Percentiles rank a stretch among this genome's conserved stretches.
These are phyloP conservation scores for Patella vulgata DNA, from an alignment of 1,140 invertebrate genomes.

Conservation along the genomic window DNA sequence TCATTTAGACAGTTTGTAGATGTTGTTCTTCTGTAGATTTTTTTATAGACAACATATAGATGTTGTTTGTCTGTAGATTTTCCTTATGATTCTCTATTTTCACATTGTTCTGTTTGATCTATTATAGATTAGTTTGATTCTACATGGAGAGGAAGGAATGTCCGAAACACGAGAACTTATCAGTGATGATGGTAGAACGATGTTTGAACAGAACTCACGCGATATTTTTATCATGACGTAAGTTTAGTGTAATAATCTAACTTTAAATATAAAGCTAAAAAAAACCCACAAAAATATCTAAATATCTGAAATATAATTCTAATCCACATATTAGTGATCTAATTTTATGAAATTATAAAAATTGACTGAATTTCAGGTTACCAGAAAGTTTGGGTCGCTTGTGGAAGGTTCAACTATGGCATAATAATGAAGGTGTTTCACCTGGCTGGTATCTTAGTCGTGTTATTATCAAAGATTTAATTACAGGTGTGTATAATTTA, in stretches of 20 bases:
- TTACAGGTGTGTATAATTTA: slow-evolving; percentile 38
- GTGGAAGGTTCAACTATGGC: slow-evolving; percentile 65
- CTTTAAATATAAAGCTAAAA: too few species aligned
- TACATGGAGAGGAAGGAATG: slow-evolving; percentile 66
- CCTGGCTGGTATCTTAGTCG: slow-evolving; percentile 64
- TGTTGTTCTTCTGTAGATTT: too few species aligned
- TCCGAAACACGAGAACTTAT: slow-evolving; percentile 65
- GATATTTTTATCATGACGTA: slow-evolving; percentile 64
- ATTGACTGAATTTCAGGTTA: slow-evolving; percentile 36
- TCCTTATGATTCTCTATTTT: too few species aligned
- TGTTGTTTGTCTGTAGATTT: too few species aligned
- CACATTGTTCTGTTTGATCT: too few species aligned
- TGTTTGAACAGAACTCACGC: slow-evolving; percentile 64
- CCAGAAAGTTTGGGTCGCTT: slow-evolving; percentile 62
- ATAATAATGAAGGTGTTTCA: slow-evolving; percentile 60
- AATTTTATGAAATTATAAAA: not conserved
- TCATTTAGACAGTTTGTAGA: too few species aligned
- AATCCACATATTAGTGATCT: too few species aligned
- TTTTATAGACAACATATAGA: too few species aligned
- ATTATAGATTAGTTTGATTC: slow-evolving; percentile 66
- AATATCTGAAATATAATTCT: too few species aligned
- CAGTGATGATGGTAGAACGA: slow-evolving; percentile 50
- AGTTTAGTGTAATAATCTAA: too few species aligned
- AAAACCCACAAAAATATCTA: too few species aligned
- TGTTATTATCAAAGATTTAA: slow-evolving; percentile 60